Evolutionary conservation across 2,888 invertebrate species (phyloP).

Genomic region (Mimachlamys varia): DNA sequence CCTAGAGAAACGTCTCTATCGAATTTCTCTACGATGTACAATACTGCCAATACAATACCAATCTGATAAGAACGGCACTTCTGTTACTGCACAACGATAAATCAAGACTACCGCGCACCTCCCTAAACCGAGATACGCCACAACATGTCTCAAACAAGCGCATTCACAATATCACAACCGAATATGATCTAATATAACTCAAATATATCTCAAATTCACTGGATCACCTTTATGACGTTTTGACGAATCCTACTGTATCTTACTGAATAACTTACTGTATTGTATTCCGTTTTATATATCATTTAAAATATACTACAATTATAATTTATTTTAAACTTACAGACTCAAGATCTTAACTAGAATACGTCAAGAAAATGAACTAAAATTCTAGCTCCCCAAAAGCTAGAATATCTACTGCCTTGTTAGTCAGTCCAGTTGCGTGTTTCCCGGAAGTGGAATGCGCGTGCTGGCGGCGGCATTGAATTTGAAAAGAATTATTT

Average conservation of each 20-base stretch:
- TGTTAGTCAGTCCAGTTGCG: too few species aligned
- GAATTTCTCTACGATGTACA: conserved; percentile 21
- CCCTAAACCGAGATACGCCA: neutral
- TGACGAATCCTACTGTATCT: neutral
- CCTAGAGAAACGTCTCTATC: neutral
- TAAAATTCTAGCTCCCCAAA: too few species aligned
- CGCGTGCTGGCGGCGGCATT: too few species aligned
- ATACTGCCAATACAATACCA: neutral
- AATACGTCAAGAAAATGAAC: too few species aligned
- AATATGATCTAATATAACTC: neutral
- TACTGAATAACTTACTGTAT: neutral
- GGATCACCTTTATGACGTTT: neutral
- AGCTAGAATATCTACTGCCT: too few species aligned
- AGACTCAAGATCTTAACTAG: too few species aligned
- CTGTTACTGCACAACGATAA: neutral
- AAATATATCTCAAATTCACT: neutral
- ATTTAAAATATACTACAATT: too few species aligned
- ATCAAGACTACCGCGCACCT: neutral
- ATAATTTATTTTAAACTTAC: too few species aligned
- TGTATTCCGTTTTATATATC: too few species aligned
- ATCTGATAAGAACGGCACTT: neutral
- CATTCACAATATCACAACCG: neutral
- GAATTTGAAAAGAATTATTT: too few species aligned
- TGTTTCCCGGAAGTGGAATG: too few species aligned
- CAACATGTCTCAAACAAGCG: neutral